Evolutionary conservation across 2,888 invertebrate species (phyloP), one percentile per base, ranked within the genome.

Genomic region (Drosophila aldrichi): DNA sequence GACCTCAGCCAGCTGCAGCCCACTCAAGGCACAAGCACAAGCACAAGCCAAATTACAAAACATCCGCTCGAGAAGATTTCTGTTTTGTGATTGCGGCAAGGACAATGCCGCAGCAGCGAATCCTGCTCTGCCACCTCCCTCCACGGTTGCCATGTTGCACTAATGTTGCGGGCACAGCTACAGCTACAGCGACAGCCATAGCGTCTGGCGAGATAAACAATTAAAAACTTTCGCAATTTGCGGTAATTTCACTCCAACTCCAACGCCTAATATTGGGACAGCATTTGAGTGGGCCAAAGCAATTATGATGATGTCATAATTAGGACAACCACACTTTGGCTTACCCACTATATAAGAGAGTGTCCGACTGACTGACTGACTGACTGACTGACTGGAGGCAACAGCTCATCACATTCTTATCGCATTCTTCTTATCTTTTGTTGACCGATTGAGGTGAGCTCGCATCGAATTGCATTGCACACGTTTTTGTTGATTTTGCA

Each of bases 191-290:
- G 1, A 25, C 25, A 29, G 57, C 70, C 74, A 66, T 61, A 43
- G 70, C 64, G 81, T 74, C 64, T 74, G 67, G 56, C 67, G 63
- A 83, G 84, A 90, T 89, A 82, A 89, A 90, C 88, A 89, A 89
- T 89, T 90, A 90, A 90, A 89, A 89, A 90, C 90, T 89, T 89
- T 89, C 59, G 81, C 81, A 86, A 90, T 90, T 89, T 90, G 80
- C 77, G 78, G 76, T 89, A 82, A 89, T 88, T 85, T 83, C 62
- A 81, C 81, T 81, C 60, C 73, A 83, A 79, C 70, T 77, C 20
- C 38, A 38, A 40, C 44, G 32, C 38, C 8, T 25, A 46, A 46
- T 56, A 64, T 44, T 40, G 14, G 48, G 44, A 44, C 48, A 48
- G 48, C 34, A 16, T 49, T 49, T 34, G 3, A 43, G 20, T 36